These are phyloP conservation scores for Cyanoderma ruficeps DNA, from an alignment of 2,113 vertebrate genomes.

Conservation along the genomic window DNA sequence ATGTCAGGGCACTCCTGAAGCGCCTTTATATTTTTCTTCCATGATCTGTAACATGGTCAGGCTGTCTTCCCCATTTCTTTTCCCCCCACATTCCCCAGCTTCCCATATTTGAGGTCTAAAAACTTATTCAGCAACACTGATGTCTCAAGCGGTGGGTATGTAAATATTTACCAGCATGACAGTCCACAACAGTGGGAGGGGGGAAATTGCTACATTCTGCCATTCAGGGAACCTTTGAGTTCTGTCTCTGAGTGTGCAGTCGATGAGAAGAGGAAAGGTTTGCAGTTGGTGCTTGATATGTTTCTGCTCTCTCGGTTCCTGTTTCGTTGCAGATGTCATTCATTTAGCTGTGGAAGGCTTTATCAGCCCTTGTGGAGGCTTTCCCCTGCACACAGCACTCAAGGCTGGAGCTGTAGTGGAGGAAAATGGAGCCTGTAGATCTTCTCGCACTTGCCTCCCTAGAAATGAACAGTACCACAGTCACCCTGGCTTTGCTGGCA, in stretches of 20 bases:
- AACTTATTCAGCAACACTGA: not conserved
- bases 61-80: not conserved
- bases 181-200: slow-evolving; percentile 41
- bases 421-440: slow-evolving; percentile 55
- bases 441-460: slow-evolving; percentile 40
- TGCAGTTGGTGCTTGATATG: not conserved
- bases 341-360: not conserved
- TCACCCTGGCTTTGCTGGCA: slow-evolving; percentile 73
- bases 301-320: slow-evolving; percentile 35
- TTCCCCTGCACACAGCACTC: not conserved
- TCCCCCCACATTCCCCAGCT: not conserved
- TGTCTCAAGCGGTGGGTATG: slow-evolving; percentile 38
- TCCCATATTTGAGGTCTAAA: not conserved
- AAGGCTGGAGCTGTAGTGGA: not conserved
- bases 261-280: slow-evolving; percentile 24
- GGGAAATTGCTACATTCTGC: slow-evolving; percentile 65
- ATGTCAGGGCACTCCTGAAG: not conserved
- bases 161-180: slow-evolving; percentile 75
- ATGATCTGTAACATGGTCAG: not conserved
- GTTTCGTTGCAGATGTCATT: slow-evolving; percentile 32
- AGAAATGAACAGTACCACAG: slow-evolving; percentile 40
- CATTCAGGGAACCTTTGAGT: slow-evolving; percentile 47
- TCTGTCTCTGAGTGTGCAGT: slow-evolving; percentile 48
- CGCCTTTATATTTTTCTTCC: not conserved
- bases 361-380: slow-evolving; percentile 2